These are phyloP conservation scores for Artemia franciscana DNA, from an alignment of 1,140 invertebrate species.

Conservation along the genomic window DNA sequence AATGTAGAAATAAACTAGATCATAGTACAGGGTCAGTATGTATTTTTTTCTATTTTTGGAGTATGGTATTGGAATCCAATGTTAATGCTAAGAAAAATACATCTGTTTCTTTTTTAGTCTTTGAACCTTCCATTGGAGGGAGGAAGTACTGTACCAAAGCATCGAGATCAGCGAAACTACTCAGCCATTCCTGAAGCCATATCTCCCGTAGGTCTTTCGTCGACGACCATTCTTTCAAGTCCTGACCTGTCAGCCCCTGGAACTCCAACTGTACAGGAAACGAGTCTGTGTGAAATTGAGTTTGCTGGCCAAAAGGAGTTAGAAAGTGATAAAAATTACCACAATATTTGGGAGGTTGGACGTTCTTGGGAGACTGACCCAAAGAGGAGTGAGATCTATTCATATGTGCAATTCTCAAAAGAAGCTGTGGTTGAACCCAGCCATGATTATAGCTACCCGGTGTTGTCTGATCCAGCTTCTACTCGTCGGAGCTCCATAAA, in stretches of 20 bases:
- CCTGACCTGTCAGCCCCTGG: not conserved
- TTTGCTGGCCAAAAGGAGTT: constrained; percentile 7
- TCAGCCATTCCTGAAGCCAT: not conserved
- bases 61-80: too few relatives aligned
- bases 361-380: constrained; percentile 12
- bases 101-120: constrained; percentile 28
- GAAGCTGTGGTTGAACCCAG: constrained; percentile 23
- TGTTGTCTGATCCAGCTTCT: constrained; percentile 29
- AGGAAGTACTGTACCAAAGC: constrained; percentile 20
- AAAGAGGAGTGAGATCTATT: constrained; percentile 32
- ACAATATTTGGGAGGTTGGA: constrained; percentile 11
- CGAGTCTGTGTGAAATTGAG: not conserved
- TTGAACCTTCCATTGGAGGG: constrained; percentile 51
- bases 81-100: too few relatives aligned
- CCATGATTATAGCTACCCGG: constrained; percentile 60
- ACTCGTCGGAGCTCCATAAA: constrained; percentile 20
- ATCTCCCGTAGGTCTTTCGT: not conserved
- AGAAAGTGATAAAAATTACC: constrained; percentile 5
- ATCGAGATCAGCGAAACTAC: not conserved
- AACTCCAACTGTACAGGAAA: not conserved
- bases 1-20: too few relatives aligned
- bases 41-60: too few relatives aligned
- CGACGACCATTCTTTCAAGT: not conserved
- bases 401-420: constrained; percentile 57
- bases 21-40: too few relatives aligned